Base-by-base conservation (phyloP, 1,140 invertebrate genomes). In the Bombus terrestris region DNA sequence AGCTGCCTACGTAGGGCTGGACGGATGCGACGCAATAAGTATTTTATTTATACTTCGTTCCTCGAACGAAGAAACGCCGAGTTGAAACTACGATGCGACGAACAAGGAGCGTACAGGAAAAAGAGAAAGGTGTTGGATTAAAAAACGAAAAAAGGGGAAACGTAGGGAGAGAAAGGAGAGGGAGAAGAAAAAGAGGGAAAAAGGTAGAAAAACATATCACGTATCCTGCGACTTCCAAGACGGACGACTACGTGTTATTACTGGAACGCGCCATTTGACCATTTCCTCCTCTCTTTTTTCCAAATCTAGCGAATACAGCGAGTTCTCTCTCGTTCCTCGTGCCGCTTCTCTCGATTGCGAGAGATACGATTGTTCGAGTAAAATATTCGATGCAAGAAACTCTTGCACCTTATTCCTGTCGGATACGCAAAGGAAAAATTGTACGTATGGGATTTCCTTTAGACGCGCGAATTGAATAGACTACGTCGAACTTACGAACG, bases 1-100 rank as follows among this genome's bases (percentile, higher is more conserved):
- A 93, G 91, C 92, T 95, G 93, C 93, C 93, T 93, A 90, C 80
- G 43, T 86, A 92, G 88, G 93, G 93, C 92, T 95, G 94, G 94
- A 94, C 93, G 93, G 94, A 94, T 92, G 89, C 79, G 87, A 82
- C 90, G 81, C 73, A 84, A 75, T 90, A 93, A 91, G 89, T 90
- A 84, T 88, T 86, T 88, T 88, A 81, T 89, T 86, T 86, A 88
- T 71, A 87, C 28, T 76, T 84, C 6, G 32, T 81, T 64, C 64
- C 81, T 72, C 75, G 32, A 41, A 25, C 25, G 32, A 37, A 80
- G 75, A 25, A 71, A 68, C 74, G 66, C 1, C 72, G 9, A 66
- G 64, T 86, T 69, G 73, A 37, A 80, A 43, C 68, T 78, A 64
- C 53, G 41, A 59, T 64, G 79, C 64, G 81, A 62, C 72, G 41